Base-by-base conservation (phyloP, 2,888 invertebrate species). In the Sthenelais limicola region DNA sequence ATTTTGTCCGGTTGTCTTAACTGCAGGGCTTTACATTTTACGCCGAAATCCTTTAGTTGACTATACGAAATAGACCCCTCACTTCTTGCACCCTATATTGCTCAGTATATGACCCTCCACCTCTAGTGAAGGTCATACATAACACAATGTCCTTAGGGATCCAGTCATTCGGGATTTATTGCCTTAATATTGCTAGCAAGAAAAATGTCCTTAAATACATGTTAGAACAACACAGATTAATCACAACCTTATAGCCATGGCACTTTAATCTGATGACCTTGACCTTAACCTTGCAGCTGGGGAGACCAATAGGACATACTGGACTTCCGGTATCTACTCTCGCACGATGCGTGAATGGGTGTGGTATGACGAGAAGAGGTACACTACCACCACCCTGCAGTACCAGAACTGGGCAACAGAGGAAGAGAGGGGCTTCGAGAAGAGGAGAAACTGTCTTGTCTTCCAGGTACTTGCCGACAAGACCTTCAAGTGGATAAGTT, bases 401-500 rank as follows among this genome's bases (percentile, higher is more conserved):
- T 68, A 68, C 68, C 15, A 3, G 21, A 47, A 48, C 48, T 68
- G 68, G 68, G 68, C 48, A 1, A 26, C 68, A 3, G 7, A 24
- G 2, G 56, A 56, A n/a, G 3, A 28, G 30, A 28, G 1, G 5
- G 56, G 56, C 56, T 28, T 1, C 32, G 32, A 28, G 56, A 56
- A 56, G 28, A 56, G 33, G 32, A 2, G 32, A 5, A 56, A 18
- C 5, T 56, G 38, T 24, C 47, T 66, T 28, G 43, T 48, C 26
- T 68, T 26, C n/a, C 68, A 68, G 43, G 68, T 68, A 9, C 48
- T 68, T 49, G 9, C 48, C 3, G 47, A 68, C 48, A 68, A 68
- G 30, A 68, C 68, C n/a, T 38, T 43, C 47, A 47, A 24, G 15
- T 68, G 68, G 68, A 30, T 47, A 9, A 32, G 21, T 49, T 21